Evolutionary conservation across 1,140 invertebrate species (phyloP), one percentile per base, ranked within the genome.

Genomic region (Planococcus citri): DNA sequence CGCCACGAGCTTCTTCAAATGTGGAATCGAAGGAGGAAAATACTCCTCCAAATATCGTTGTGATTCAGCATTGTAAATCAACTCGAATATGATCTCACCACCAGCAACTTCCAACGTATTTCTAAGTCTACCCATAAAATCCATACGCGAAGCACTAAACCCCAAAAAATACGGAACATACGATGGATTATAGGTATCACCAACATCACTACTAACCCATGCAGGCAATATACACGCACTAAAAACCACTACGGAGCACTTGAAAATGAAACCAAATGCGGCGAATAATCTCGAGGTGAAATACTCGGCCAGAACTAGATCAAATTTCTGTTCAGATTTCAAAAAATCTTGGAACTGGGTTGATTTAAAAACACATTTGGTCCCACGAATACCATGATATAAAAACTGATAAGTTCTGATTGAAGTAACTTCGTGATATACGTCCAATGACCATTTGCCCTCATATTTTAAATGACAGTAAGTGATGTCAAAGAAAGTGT

Each of bases 181-280:
- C 0, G 73, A 61, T 4, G 73, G 72, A 38, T 71, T 72, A 9
- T 68, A 29, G 8, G 72, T 70, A 38, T 72, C 72, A 0, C 70
- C 72, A 6, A 73, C 68, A 51, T 80, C 76, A 14, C 79, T 75
- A 41, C 80, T 81, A 70, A 83, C 79, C 83, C 83, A 88, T 12
- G 84, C 79, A 80, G 85, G 82, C 22, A 84, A 71, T 6, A 80
- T 76, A 61, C 82, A 81, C 1, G 84, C 82, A 71, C 79, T 80
- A 6, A 83, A 71, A 0, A 79, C 77, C 1, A 89, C 82, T 1
- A 84, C 79, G 0, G 87, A 87, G 6, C 64, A 68, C n/a, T 70
- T 60, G 37, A 73, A 70, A 25, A 33, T 68, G 72, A 79, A 73
- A 0, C 76, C 76, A 27, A 79, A 74, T 0, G 72, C 72, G 3